Evolutionary conservation across 2,113 vertebrate species (phyloP).

Genomic region (Myotis davidii): DNA sequence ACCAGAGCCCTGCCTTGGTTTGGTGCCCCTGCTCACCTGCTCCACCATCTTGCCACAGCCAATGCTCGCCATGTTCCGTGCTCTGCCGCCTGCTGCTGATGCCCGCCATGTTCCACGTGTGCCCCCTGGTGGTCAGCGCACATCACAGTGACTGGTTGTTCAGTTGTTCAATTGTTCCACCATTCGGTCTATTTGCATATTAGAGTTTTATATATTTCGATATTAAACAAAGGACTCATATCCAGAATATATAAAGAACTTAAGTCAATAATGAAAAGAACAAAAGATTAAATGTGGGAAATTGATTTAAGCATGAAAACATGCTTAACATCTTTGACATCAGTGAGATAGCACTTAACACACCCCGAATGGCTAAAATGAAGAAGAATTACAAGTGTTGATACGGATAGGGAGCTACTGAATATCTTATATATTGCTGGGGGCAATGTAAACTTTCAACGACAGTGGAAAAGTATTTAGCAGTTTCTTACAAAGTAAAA

Average conservation of each 20-base stretch:
- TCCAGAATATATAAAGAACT: not conserved
- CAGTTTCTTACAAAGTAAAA: not conserved
- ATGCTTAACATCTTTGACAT: not conserved
- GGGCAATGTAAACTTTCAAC: not conserved
- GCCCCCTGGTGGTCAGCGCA: too few species aligned
- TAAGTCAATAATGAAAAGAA: not conserved
- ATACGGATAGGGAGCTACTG: not conserved
- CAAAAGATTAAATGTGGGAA: not conserved
- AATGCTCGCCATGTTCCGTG: too few species aligned
- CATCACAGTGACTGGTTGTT: too few species aligned
- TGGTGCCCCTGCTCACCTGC: too few species aligned
- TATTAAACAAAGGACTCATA: not conserved
- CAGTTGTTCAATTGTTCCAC: too few species aligned
- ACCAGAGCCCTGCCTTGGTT: too few species aligned
- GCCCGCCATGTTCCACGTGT: too few species aligned
- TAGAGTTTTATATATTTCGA: not conserved
- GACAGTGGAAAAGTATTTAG: not conserved
- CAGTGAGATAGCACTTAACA: not conserved
- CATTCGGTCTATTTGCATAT: too few species aligned
- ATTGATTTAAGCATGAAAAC: not conserved
- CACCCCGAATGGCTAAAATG: not conserved
- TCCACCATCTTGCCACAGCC: too few species aligned
- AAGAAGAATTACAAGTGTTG: not conserved
- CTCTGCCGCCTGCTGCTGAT: too few species aligned
- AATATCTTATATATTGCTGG: not conserved